Percentiles rank a stretch among this genome's conserved stretches.
phyloP scores from a whole-genome alignment of 2,113 vertebrate species.

The Gyps fulvus region DNA sequence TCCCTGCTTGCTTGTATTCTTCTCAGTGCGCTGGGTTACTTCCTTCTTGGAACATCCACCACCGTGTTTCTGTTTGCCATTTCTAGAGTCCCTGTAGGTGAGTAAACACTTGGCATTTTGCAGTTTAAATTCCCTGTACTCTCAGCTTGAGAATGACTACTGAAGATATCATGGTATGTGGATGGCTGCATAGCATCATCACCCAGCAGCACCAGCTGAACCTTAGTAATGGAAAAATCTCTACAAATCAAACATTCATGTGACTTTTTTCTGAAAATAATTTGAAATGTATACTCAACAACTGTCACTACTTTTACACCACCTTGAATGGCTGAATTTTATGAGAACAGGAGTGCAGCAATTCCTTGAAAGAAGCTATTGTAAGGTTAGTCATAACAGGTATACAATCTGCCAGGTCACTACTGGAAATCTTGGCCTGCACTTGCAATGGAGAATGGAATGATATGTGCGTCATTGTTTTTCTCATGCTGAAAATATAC shows the following conservation, averaged over 20 bases:
- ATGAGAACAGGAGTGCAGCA: neutral
- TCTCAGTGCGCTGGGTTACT: slow-evolving; percentile 87
- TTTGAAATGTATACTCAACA: neutral
- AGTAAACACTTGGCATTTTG: slow-evolving; percentile 54
- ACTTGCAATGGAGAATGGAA: neutral
- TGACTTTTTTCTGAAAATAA: neutral
- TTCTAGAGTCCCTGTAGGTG: slow-evolving; percentile 90
- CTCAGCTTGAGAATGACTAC: neutral
- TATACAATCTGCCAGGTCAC: neutral
- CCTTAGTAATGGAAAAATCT: neutral
- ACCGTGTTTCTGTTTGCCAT: slow-evolving; percentile 84
- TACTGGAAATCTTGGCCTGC: neutral
- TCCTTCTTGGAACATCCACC: slow-evolving; percentile 85
- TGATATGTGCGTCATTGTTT: neutral
- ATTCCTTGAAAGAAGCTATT: neutral
- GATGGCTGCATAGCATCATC: neutral
- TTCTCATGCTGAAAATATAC: neutral
- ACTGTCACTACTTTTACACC: neutral
- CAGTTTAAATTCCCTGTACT: neutral
- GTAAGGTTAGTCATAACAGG: neutral
- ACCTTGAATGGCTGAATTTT: neutral
- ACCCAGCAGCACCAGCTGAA: neutral
- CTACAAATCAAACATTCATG: neutral
- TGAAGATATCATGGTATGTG: neutral
- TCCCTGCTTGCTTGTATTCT: slow-evolving; percentile 88